phyloP scores from a whole-genome alignment of 2,888 invertebrate species.

The Coronaproctus castanopsis region DNA sequence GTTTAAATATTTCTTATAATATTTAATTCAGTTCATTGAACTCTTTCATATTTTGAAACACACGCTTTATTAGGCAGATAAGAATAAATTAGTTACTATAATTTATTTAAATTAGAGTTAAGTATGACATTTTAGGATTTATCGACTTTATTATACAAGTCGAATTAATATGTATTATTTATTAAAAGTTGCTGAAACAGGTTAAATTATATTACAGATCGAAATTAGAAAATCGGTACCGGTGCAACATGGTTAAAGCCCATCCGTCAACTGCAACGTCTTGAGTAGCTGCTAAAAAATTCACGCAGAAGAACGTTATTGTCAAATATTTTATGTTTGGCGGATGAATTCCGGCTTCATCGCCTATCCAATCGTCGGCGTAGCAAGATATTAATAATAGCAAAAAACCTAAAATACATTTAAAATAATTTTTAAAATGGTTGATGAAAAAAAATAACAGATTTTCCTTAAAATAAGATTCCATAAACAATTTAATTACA shows the following conservation, averaged over 20 bases:
- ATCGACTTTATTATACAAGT: no score
- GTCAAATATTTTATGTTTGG: slow-evolving; percentile 38
- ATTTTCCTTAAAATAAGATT: no score
- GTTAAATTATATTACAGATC: not conserved
- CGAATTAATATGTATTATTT: no score
- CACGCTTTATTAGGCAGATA: no score
- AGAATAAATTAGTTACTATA: no score
- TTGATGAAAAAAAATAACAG: not conserved
- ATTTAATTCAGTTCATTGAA: no score
- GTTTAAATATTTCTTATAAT: no score
- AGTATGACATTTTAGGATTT: no score
- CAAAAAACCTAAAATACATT: slow-evolving; percentile 10
- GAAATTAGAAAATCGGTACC: slow-evolving; percentile 30
- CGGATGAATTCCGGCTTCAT: slow-evolving; percentile 8
- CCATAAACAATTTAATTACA: no score
- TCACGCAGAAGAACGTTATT: slow-evolving; percentile 66
- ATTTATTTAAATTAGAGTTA: no score
- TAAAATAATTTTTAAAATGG: not conserved
- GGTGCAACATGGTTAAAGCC: slow-evolving; percentile 95
- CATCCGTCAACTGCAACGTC: slow-evolving; percentile 99
- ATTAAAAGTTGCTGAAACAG: not conserved
- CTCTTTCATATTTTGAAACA: no score
- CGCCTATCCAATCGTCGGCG: slow-evolving; percentile 56
- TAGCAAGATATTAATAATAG: slow-evolving; percentile 69
- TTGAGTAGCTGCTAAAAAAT: slow-evolving; percentile 95